Evolutionary conservation across 2,888 invertebrate species (phyloP).

Genomic region (Alitta virens): DNA sequence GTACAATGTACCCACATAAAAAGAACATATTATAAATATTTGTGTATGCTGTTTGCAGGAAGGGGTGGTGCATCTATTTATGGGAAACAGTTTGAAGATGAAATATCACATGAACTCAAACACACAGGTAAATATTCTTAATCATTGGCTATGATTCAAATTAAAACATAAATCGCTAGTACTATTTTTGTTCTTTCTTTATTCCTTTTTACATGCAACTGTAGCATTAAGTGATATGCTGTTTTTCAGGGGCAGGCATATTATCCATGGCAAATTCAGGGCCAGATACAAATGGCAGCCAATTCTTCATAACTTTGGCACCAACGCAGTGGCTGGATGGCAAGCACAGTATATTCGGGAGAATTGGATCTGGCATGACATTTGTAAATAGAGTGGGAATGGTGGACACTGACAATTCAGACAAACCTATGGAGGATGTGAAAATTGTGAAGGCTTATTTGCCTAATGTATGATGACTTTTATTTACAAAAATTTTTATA

Average conservation of each 20-base stretch:
- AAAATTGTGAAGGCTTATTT: slow-evolving; percentile 43
- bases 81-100: slow-evolving; percentile 91
- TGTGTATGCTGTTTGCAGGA: slow-evolving; percentile 56
- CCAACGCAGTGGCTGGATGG: slow-evolving; percentile 98
- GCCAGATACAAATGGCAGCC: slow-evolving; percentile 93
- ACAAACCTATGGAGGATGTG: slow-evolving; percentile 71
- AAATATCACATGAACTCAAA: slow-evolving; percentile 88
- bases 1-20: no score
- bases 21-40: not conserved
- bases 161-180: no score
- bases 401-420: slow-evolving; percentile 89
- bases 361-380: slow-evolving; percentile 81
- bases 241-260: slow-evolving; percentile 69
- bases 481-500: no score
- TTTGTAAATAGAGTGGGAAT: slow-evolving; percentile 89
- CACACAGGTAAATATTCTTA: slow-evolving; percentile 72
- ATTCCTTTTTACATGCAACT: no score
- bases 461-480: not conserved
- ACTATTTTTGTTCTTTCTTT: no score
- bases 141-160: not conserved
- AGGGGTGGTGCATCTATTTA: slow-evolving; percentile 96
- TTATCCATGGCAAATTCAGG: slow-evolving; percentile 98
- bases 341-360: slow-evolving; percentile 93
- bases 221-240: not conserved
- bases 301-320: slow-evolving; percentile 95